Evolutionary conservation across 2,888 invertebrate species (phyloP).

Genomic region (Dione vanillae): DNA sequence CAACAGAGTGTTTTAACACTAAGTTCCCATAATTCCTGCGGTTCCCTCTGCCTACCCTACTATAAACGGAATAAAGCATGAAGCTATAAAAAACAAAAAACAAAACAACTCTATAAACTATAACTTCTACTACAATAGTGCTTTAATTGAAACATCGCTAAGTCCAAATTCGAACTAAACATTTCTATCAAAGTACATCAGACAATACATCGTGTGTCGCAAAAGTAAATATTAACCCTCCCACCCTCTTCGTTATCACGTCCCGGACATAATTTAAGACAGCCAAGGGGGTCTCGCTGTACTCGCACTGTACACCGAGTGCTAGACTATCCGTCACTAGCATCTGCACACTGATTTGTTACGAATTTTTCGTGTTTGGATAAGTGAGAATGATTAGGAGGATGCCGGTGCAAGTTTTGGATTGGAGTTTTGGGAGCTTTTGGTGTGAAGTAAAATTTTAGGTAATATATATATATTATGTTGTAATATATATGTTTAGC

Average conservation of each 20-base stretch:
- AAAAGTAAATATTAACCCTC: constrained; percentile 59
- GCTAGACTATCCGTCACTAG: constrained; percentile 49
- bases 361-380: constrained; percentile 45
- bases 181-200: constrained; percentile 46
- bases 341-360: constrained; percentile 53
- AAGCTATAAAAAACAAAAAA: background rate
- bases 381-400: constrained; percentile 40
- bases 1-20: too few relatives aligned
- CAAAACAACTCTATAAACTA: background rate
- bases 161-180: constrained; percentile 32
- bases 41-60: too few relatives aligned
- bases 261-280: constrained; percentile 81
- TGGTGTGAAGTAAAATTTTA: too few relatives aligned
- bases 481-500: too few relatives aligned
- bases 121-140: background rate
- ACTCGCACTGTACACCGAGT: constrained; percentile 25
- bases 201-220: constrained; percentile 61
- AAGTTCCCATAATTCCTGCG: too few relatives aligned
- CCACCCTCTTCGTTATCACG: constrained; percentile 71
- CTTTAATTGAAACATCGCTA: constrained; percentile 23
- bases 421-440: background rate
- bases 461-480: too few relatives aligned
- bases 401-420: background rate
- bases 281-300: constrained; percentile 55
- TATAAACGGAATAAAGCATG: too few relatives aligned